Base-by-base conservation (phyloP, 2,888 invertebrate species). In the Lasioglossum zephyrum region DNA sequence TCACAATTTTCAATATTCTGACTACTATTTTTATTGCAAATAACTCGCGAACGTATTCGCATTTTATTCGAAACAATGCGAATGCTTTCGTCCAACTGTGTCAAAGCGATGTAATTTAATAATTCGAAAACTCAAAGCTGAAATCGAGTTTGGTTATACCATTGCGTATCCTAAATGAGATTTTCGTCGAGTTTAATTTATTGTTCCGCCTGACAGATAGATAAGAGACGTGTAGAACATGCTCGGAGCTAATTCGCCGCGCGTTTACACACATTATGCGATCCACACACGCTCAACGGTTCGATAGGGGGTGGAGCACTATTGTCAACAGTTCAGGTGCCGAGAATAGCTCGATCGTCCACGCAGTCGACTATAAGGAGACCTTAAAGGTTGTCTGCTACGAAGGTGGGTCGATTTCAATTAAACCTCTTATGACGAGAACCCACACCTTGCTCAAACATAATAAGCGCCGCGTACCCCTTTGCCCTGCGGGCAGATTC, bases 381-480 rank as follows among this genome's bases (percentile, higher is more conserved):
- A 88, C 89, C 91, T 91, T 88, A 88, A 90, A 90, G 91, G 88
- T 89, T 86, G 86, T 66, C 85, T 53, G 86, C 60, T 72, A 31
- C 77, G 82, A 82, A 79, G 86, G 79, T 77, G 86, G 88, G 88
- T 91, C 90, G 90, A 81, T 91, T 92, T 92, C 92, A 92, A 93
- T 93, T 94, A 93, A 92, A 92, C 88, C 93, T 93, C 91, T 92
- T 92, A 92, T 89, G 87, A 70, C 73, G 79, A 79, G 87, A 88
- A 89, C 89, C 92, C 93, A 93, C 93, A 90, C 93, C 93, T 91
- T 92, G 88, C 89, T 92, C 92, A 93, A 93, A 93, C 92, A 93
- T 90, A 93, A 92, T 93, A 91, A 92, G 90, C 91, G 89, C 89
- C 85, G 87, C 89, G 82, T 77, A 86, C 86, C 81, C 75, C 84